Base-by-base conservation (phyloP, 2,888 invertebrate species). In the Leistus spinibarbis region DNA sequence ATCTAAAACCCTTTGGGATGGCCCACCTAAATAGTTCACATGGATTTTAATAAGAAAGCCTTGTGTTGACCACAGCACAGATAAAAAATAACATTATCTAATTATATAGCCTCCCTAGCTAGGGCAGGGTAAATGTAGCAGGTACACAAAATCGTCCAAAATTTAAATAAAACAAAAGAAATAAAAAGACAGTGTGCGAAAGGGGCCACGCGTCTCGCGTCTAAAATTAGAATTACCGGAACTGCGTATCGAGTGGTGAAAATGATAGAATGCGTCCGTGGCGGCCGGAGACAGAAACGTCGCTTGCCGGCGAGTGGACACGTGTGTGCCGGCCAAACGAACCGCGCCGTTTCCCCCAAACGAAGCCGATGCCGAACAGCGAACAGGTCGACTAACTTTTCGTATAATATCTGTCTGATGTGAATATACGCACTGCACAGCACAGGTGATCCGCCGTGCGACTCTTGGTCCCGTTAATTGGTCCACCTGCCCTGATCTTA, bases 391-490 rank as follows among this genome's bases (percentile, higher is more conserved):
- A 40, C 40, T 40, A 40, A 40, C 40, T 40, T 40, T 40, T 40
- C 10, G 40, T 40, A 13, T 40, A 40, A 40, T 40, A 40, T 40
- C 40, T 40, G 40, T 40, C 40, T 40, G 40, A 4, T n/a, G n/a
- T n/a, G n/a, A n/a, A n/a, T 2, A 40, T 7, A 40, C 40, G 13
- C 40, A 40, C 40, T 40, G 13, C 40, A 40, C 40, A 40, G 40
- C 40, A 71, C 71, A 71, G 71, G 71, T 71, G 71, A 71, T 71
- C 71, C 13, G 40, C 40, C 40, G 40, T 40, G 71, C 71, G 64
- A 71, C 71, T 60, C 60, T 63, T 19, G 71, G 71, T 71, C 63
- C 71, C 71, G 71, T 71, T 71, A 71, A 71, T 71, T 71, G 71
- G 64, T 71, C 71, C 71, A 71, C 71, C 71, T 71, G 71, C 71